These are phyloP conservation scores for Brassicogethes aeneus DNA, from an alignment of 2,888 invertebrate species.

Conservation along the genomic window DNA sequence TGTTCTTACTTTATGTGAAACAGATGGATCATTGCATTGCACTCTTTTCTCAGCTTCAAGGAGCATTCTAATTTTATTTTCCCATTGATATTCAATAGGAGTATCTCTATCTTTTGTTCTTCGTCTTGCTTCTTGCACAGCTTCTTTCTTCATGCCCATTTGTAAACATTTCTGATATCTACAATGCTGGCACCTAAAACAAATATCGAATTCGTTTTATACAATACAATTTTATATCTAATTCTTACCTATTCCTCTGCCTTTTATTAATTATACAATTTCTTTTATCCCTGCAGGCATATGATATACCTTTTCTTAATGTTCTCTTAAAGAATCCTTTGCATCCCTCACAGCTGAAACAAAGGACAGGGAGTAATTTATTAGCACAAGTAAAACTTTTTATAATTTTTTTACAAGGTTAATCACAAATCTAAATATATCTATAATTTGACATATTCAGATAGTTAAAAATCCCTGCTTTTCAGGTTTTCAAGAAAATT, in stretches of 20 bases:
- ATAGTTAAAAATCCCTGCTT: too few relatives aligned
- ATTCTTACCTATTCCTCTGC: slow-evolving; percentile 70
- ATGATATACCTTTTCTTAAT: slow-evolving; percentile 92
- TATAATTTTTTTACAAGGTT: too few relatives aligned
- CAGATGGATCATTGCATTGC: slow-evolving; percentile 52
- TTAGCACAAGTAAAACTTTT: too few relatives aligned
- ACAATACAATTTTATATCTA: slow-evolving; percentile 1
- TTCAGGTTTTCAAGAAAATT: too few relatives aligned
- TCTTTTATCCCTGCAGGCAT: slow-evolving; percentile 92
- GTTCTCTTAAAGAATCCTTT: slow-evolving; percentile 99
- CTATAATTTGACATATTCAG: too few relatives aligned
- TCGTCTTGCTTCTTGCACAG: slow-evolving; percentile 87
- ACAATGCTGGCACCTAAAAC: slow-evolving; percentile 83
- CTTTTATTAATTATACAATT: slow-evolving; percentile 95
- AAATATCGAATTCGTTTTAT: slow-evolving; percentile 3
- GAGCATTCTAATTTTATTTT: slow-evolving; percentile 89
- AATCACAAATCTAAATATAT: too few relatives aligned
- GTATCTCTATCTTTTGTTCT: slow-evolving; percentile 62
- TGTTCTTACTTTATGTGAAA: slow-evolving; percentile 45
- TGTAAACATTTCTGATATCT: slow-evolving; percentile 94
- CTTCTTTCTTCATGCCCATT: slow-evolving; percentile 97
- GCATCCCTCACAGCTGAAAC: slow-evolving; percentile 87
- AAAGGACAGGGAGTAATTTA: too few relatives aligned
- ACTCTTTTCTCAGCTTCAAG: slow-evolving; percentile 81
- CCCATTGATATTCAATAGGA: slow-evolving; percentile 64